Conservation (phyloP, 2,797 vertebrate species). For the Clarias pachynema region DNA sequence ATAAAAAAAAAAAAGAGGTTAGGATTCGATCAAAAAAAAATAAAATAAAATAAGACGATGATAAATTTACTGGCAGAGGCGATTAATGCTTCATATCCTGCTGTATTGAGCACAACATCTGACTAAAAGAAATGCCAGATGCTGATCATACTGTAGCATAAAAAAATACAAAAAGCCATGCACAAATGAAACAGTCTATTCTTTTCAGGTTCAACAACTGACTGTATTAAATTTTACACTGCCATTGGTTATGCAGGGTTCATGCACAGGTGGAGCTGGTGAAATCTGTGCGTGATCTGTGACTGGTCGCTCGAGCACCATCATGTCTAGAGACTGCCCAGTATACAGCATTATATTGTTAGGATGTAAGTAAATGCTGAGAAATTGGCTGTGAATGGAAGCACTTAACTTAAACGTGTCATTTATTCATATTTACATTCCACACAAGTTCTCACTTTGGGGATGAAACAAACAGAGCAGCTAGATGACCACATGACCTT, state of each 20-base stretch:
- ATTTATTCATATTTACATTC: neutral
- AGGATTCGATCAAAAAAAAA: neutral
- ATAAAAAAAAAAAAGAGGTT: neutral
- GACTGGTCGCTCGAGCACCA: neutral
- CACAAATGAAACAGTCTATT: no score
- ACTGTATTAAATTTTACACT: neutral
- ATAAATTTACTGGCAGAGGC: neutral
- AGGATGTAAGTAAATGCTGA: neutral
- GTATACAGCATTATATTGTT: neutral
- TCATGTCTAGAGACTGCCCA: neutral
- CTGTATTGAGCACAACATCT: neutral
- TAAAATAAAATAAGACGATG: neutral
- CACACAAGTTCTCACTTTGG: neutral
- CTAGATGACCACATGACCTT: neutral
- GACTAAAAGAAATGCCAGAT: neutral
- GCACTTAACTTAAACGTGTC: neutral
- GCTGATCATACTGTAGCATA: neutral
- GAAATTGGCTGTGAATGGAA: constrained; percentile 5
- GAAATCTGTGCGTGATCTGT: constrained; percentile 3
- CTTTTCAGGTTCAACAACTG: neutral
- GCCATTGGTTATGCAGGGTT: neutral
- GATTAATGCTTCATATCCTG: neutral
- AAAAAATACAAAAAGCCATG: neutral
- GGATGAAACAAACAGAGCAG: neutral
- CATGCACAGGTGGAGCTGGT: neutral